phyloP scores from a whole-genome alignment of 2,888 invertebrate species.

The Pristionchus japonicus region DNA sequence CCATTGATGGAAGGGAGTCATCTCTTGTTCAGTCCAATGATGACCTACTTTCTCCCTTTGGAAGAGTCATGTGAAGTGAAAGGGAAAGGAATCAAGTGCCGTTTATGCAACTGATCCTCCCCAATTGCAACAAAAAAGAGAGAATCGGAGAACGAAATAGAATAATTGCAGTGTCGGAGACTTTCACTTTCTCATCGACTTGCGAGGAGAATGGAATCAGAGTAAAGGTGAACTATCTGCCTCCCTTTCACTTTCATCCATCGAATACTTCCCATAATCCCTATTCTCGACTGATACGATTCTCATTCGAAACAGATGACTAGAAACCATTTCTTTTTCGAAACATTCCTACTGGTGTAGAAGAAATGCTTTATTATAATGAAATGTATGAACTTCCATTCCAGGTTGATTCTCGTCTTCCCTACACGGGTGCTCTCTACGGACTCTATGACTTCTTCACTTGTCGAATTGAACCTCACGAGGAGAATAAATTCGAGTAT shows the following conservation, averaged over 20 bases:
- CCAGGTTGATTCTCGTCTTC: constrained; percentile 65
- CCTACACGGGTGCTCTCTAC: constrained; percentile 75
- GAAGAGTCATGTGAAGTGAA: background rate
- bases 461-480: constrained; percentile 73
- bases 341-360: too few species aligned
- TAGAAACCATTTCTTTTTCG: too few species aligned
- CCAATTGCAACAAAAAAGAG: background rate
- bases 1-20: background rate
- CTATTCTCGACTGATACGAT: background rate
- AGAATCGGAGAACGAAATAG: background rate
- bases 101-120: background rate
- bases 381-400: background rate
- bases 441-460: constrained; percentile 75
- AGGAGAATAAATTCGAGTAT: constrained; percentile 66
- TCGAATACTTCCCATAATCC: background rate
- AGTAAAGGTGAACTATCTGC: constrained; percentile 58
- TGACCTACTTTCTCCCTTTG: background rate
- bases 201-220: constrained; percentile 71
- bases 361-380: too few species aligned
- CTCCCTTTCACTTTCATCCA: background rate
- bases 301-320: too few species aligned
- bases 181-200: constrained; percentile 71
- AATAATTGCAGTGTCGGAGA: constrained; percentile 67
- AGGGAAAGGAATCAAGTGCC: background rate
- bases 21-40: background rate